Base-by-base conservation (phyloP, 2,113 vertebrate genomes). In the Corythaixoides concolor region DNA sequence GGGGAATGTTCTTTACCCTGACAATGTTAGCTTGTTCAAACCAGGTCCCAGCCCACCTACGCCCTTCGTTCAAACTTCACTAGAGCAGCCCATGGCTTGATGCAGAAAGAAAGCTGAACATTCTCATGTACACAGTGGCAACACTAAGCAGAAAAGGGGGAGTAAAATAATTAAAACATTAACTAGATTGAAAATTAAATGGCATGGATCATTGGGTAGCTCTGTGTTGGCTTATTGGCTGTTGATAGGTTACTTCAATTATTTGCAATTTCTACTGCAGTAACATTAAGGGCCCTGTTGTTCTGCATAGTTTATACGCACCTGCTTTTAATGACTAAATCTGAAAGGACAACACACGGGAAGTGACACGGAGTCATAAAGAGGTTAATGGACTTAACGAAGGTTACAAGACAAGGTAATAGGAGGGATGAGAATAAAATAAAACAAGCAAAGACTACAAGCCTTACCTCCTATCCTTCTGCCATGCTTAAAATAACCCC, bases 161-260 rank as follows among this genome's bases (percentile, higher is more conserved):
- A 96, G 92, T 83, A 53, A 90, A 95, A 70, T 84, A 96, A 96
- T 96, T 95, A 96, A 92, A 95, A 68, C 88, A 93, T 89, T 96
- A 96, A 90, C 88, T 82, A 82, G 87, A 88, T 76, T 82, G 94
- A 95, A 93, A 94, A 96, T 96, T 78, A 97, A 95, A 94, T 41
- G 41, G 86, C 80, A 95, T 6, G 94, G 90, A 92, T 96, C 12
- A 63, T 37, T 92, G 86, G 45, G 69, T 87, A 94, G 73, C 83
- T 90, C 45, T 87, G 89, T 0, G 4, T 45, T 85, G 90, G 62
- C 74, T 95, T 89, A 93, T 82, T 96, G 92, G 69, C 86, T 90
- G 94, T 79, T 94, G 94, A 88, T 82, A 53, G 92, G 88, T 96
- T 91, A 74, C 93, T 85, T 79, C 95, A 93, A 82, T 95, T 87